Conservation (phyloP, 1,140 invertebrate genomes). For the Orius insidiosus region DNA sequence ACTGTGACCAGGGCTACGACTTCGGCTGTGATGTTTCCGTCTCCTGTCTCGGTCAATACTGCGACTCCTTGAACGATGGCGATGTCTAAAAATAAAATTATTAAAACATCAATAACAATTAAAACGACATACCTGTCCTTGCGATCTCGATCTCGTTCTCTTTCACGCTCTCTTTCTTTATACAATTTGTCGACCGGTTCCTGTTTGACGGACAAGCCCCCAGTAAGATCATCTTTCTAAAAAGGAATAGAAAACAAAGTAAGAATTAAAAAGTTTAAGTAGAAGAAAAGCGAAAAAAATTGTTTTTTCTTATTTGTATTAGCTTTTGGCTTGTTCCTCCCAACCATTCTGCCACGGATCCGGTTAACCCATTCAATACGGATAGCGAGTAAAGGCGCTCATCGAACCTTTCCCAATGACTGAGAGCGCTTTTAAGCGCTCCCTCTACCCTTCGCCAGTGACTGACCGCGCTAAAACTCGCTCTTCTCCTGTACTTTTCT, state of each 20-base stretch:
- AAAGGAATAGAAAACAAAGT: background rate
- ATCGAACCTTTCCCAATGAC: no score
- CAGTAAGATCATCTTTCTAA: constrained; percentile 7
- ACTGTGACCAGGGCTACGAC: constrained; percentile 20
- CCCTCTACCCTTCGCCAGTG: no score
- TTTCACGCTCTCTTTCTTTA: constrained; percentile 16
- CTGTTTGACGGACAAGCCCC: constrained; percentile 15
- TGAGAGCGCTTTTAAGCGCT: no score
- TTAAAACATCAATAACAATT: constrained; percentile 3
- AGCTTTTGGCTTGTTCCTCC: no score
- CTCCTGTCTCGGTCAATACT: constrained; percentile 20
- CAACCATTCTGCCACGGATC: no score
- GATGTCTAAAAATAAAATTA: constrained; percentile 18
- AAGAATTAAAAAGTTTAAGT: background rate
- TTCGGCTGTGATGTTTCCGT: constrained; percentile 22
- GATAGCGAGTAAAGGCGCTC: no score
- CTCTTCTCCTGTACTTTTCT: no score
- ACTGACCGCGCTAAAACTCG: no score
- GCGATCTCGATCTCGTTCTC: constrained; percentile 13
- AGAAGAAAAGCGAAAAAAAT: no score
- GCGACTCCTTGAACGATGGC: constrained; percentile 20
- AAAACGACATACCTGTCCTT: constrained; percentile 17
- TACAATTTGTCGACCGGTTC: constrained; percentile 16
- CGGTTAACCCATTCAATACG: no score
- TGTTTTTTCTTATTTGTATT: constrained; percentile 1